These are phyloP conservation scores for Drosophila sucinea DNA, from an alignment of 1,140 invertebrate genomes.

Conservation along the genomic window DNA sequence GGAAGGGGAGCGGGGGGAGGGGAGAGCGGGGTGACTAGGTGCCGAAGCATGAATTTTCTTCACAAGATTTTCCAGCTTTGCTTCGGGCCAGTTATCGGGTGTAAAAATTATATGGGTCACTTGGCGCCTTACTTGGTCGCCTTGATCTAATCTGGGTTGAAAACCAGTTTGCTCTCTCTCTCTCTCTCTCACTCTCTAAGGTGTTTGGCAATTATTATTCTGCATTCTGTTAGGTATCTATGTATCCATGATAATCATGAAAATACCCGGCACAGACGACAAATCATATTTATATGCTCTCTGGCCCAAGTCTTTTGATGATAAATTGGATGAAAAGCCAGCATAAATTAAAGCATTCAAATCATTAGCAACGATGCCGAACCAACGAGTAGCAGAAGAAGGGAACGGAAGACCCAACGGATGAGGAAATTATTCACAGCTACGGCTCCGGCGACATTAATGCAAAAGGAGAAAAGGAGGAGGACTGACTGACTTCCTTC, in stretches of 20 bases:
- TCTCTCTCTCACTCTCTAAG: constrained; percentile 7
- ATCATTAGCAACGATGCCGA: constrained; percentile 79
- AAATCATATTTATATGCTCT: constrained; percentile 57
- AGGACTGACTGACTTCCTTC: constrained; percentile 12
- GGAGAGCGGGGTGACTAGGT: too few species aligned
- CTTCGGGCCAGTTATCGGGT: constrained; percentile 26
- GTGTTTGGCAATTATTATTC: constrained; percentile 54
- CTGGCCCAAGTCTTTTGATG: constrained; percentile 57
- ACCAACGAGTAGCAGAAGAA: constrained; percentile 66
- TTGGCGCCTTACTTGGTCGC: constrained; percentile 49
- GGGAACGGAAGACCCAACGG: constrained; percentile 41
- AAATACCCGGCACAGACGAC: constrained; percentile 24
- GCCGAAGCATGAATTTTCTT: constrained; percentile 39
- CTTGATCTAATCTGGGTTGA: constrained; percentile 16
- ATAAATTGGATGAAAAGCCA: constrained; percentile 64
- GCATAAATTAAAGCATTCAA: constrained; percentile 73
- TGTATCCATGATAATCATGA: constrained; percentile 32
- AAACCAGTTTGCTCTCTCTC: constrained; percentile 54
- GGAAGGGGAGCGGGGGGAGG: neutral
- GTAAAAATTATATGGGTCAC: constrained; percentile 64
- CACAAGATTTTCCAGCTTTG: constrained; percentile 41
- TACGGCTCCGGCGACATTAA: constrained; percentile 66
- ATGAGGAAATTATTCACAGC: constrained; percentile 82
- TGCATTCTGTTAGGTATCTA: constrained; percentile 10
- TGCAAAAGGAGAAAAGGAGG: constrained; percentile 36